Base-by-base conservation (phyloP, 2,797 vertebrate genomes). In the Sebastolobus alascanus region DNA sequence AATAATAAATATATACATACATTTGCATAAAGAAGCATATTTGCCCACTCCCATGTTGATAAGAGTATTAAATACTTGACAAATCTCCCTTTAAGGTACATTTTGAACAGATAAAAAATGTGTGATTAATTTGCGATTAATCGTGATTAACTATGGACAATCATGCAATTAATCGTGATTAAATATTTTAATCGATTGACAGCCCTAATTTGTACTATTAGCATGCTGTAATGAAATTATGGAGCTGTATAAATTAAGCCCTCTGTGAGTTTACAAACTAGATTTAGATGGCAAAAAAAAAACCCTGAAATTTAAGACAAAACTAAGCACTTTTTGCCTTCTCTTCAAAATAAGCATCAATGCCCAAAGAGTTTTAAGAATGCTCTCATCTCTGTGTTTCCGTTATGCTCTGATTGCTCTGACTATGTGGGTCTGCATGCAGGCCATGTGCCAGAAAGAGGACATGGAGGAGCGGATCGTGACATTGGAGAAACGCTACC, bases 401-500 rank as follows among this genome's bases (percentile, higher is more conserved):
- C 11, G 25, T 7, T 25, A 9, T 73, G 29, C 64, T 64, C 16
- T 56, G 20, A 65, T 22, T 50, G 43, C 31, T 52, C 16, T 68
- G 40, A 68, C 38, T 78, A n/a, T 61, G 61, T 75, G n/a, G 77
- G 67, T 83, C 18, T 60, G 6, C 54, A 12, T 63, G 25, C 92
- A 99, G 99, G 97, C 97, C 77, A 98, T 99, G 98, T 99, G 98
- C 85, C 99, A 99, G 93, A 99, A 99, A 89, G 99, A 99, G 87
- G 99, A 99, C 87, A 99, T 99, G 99, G 99, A 99, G 94, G 99
- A 99, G 89, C 96, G 99, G 67, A 99, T 99, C 74, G 98, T 99
- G 0, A 99, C 99, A 0, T 92, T 99, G 86, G 99, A 99, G 89
- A 99, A 99, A 89, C 97, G 99, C 83, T 99, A 99, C 95, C 97